Base-by-base conservation (phyloP, 2,113 vertebrate genomes). In the Varanus komodoensis region DNA sequence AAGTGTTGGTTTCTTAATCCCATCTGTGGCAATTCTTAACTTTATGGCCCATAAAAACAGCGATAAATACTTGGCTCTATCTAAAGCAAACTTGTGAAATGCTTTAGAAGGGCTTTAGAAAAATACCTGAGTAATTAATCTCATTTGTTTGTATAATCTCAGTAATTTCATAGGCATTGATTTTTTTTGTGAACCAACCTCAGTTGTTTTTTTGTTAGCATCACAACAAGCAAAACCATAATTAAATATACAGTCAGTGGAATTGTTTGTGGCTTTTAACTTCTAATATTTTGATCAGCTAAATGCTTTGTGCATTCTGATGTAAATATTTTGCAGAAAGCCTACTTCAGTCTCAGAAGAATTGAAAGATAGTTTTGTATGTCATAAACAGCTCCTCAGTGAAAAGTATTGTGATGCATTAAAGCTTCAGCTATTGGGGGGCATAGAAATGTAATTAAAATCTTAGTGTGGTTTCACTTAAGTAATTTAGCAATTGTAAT, bases 271-370 rank as follows among this genome's bases (percentile, higher is more conserved):
- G 93, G 21, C 23, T 88, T 69, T 79, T 69, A 88, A 54, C 86
- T 92, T 89, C 92, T 82, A n/a, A 79, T 3, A 29, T 88, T 91
- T 44, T 92, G 79, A 57, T 64, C 75, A 87, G 61, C 82, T 44
- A 71, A 44, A 44, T 64, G 86, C 34, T 82, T 78, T 27, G 32
- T 34, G 44, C 25, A 75, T 75, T 54, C 9, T 87, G 84, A 71
- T 85, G 83, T 57, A 64, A 29, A 32, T 82, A 3, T 81, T 9
- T 34, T 81, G 67, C 86, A 71, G 74, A 84, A 71, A 82, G 34
- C 86, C 38, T 68, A 3, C 82, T 17, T 92, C 74, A 84, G 27
- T 54, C 29, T 54, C 50, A 57, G 79, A 54, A 54, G 79, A 14
- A 27, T 32, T 81, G 79, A 81, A 32, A 32, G 44, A 54, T n/a